phyloP scores from a whole-genome alignment of 2,797 vertebrate species.

The Lepilemur ruficaudatus region DNA sequence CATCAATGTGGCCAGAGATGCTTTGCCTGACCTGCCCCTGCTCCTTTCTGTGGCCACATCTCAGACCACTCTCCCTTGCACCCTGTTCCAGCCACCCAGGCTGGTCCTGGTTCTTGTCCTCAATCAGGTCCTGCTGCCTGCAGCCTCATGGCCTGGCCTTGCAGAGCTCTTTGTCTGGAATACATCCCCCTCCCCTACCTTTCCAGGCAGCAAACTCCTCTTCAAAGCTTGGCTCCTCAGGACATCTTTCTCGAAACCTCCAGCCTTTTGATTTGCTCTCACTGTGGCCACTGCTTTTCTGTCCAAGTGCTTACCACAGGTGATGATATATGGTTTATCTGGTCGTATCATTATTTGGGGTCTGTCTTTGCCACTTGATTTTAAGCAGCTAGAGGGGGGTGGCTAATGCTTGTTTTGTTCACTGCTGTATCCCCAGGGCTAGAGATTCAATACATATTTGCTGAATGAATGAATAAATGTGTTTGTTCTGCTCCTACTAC shows the following conservation, averaged over 20 bases:
- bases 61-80: not conserved
- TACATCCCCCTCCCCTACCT: not conserved
- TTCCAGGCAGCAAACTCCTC: not conserved
- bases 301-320: not conserved
- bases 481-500: not conserved
- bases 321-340: not conserved
- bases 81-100: not conserved
- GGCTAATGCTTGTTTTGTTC: not conserved
- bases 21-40: not conserved
- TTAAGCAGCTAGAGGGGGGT: not conserved
- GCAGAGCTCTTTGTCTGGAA: not conserved
- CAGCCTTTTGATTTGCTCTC: not conserved
- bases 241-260: not conserved
- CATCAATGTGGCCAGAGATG: not conserved
- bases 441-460: not conserved
- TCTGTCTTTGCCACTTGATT: not conserved
- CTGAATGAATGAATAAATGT: not conserved
- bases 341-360: not conserved
- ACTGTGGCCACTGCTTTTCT: not conserved
- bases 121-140: not conserved
- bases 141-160: not conserved
- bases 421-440: not conserved
- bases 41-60: not conserved
- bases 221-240: not conserved
- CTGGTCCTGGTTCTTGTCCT: not conserved